Percentiles rank a stretch among this genome's conserved stretches.
phyloP scores from a whole-genome alignment of 2,797 vertebrate genomes.

The Scyliorhinus canicula region DNA sequence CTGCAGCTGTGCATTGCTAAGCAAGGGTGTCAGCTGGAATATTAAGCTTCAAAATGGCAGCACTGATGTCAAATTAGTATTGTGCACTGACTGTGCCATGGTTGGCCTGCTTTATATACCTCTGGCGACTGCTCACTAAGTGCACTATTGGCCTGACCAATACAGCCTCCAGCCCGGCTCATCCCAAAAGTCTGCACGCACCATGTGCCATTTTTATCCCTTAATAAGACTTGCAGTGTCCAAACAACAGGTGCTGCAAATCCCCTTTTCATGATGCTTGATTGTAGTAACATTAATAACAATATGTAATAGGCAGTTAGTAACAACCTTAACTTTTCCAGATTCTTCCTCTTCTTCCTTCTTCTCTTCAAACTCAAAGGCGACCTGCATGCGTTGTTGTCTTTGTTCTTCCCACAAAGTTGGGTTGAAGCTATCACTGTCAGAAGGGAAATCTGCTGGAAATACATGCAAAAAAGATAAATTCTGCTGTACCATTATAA shows the following conservation, averaged over 20 bases:
- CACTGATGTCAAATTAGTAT: background rate
- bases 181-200: background rate
- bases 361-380: conserved; percentile 97
- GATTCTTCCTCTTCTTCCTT: conserved; percentile 91
- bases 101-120: background rate
- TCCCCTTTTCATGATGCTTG: background rate
- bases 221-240: too few species aligned
- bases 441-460: conserved; percentile 88
- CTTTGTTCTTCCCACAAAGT: conserved; percentile 97
- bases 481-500: background rate
- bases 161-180: background rate
- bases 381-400: conserved; percentile 97
- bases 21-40: background rate
- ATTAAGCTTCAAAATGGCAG: background rate
- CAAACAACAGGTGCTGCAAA: too few species aligned
- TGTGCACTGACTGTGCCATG: too few species aligned
- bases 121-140: background rate
- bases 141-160: background rate
- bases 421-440: conserved; percentile 97
- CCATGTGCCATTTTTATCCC: background rate
- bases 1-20: background rate
- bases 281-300: background rate
- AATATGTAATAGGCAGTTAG: background rate
- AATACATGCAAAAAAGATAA: conserved; percentile 37
- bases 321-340: conserved; percentile 84